Percentiles rank a stretch among this genome's conserved stretches.
Evolutionary conservation across 2,113 vertebrate species (phyloP).

Genomic region (Pterocles orientalis): DNA sequence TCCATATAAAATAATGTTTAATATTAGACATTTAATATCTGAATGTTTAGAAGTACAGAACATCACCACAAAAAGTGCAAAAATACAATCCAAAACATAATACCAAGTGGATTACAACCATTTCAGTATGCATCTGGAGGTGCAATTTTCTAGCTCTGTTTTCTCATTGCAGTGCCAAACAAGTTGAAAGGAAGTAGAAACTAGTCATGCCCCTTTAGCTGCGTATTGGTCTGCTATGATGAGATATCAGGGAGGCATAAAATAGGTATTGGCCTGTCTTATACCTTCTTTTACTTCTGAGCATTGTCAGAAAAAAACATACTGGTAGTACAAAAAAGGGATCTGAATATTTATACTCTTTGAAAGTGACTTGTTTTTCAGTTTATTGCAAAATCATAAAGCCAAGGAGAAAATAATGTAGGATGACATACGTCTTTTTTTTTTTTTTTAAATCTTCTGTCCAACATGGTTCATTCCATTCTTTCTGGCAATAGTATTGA

Average conservation of each 20-base stretch:
- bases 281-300: neutral
- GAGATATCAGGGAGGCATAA: neutral
- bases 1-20: neutral
- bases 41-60: neutral
- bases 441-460: neutral
- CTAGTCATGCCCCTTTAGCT: neutral
- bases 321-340: neutral
- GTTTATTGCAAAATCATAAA: neutral
- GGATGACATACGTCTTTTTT: neutral
- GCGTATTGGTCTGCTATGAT: neutral
- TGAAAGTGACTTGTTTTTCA: neutral
- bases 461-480: neutral
- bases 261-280: neutral
- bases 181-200: neutral
- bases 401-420: neutral
- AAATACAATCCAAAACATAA: neutral
- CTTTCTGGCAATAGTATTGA: neutral
- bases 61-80: neutral
- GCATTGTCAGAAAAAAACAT: neutral
- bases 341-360: neutral
- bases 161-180: neutral
- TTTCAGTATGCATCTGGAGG: neutral
- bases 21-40: neutral
- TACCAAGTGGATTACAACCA: neutral
- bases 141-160: neutral